Base-by-base conservation (phyloP, 2,797 vertebrate species). In the Bradypodion ventrale region DNA sequence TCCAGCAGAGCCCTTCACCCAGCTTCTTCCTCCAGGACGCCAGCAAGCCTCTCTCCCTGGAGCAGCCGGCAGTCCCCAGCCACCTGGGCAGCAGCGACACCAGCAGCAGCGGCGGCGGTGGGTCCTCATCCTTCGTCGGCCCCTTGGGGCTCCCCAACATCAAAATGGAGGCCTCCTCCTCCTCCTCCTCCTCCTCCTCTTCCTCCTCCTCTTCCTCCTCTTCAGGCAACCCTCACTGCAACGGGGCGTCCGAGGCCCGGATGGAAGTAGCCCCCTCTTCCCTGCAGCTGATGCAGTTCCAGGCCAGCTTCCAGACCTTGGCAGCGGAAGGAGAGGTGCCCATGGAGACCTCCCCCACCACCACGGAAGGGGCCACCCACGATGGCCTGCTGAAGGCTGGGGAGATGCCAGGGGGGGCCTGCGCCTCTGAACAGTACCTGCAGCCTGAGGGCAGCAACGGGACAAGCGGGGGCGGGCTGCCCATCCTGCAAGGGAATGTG, bases 1-100 rank as follows among this genome's bases (percentile, higher is more conserved):
- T 97, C 91, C 98, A 99, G 95, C 98, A 99, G 96, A 99, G 95
- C 86, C 97, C 96, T 75, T 99, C 98, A 10, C 98, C 99, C 15
- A 99, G 98, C 96, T 99, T 99, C 96, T 99, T 99, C 95, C 97
- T 99, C 91, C 99, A 99, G 95, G 99, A 99, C 21, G 93, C 97
- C 94, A 94, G 96, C 95, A 97, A 97, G 87, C 93, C 96, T 89
- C 94, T 96, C 77, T 95, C 95, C 87, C 81, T 96, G 7, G 96
- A 97, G 87, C 96, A 95, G 78, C 93, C n/a, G n/a, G n/a, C 87
- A 5, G 65, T 93, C 94, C 98, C 95, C 96, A 96, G 93, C 93
- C 91, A 89, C 90, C 91, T 97, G 86, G 95, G 87, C 37, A 95
- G 87, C 37, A 96, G 96, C 94, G 96, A 46, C 46, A 7, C n/a